These are phyloP conservation scores for Cettia cetti DNA, from an alignment of 2,113 vertebrate species.

Conservation along the genomic window DNA sequence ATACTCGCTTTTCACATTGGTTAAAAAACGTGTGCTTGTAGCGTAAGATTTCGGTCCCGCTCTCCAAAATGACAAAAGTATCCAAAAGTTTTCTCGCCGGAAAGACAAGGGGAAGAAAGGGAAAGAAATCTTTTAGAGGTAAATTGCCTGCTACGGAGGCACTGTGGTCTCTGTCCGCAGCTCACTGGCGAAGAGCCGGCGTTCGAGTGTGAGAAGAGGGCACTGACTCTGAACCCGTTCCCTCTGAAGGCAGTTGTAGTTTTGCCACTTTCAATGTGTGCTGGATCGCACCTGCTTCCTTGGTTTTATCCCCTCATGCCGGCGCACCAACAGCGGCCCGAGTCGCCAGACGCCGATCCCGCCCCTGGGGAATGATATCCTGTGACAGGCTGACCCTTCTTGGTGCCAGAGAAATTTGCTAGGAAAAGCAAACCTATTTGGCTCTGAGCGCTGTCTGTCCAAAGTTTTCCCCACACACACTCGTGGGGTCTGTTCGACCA, in stretches of 20 bases:
- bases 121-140: not conserved
- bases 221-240: not conserved
- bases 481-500: not conserved
- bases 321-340: not conserved
- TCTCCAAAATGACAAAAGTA: not conserved
- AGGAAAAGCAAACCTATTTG: not conserved
- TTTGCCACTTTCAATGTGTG: not conserved
- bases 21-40: not conserved
- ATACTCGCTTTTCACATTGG: not conserved
- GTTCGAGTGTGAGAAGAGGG: not conserved
- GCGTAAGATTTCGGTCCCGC: not conserved
- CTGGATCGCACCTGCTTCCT: no score
- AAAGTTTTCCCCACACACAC: fast-evolving
- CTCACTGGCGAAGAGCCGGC: not conserved
- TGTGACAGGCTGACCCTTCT: not conserved
- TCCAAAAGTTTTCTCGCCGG: not conserved
- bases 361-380: not conserved
- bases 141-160: not conserved
- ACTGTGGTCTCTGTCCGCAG: not conserved
- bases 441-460: no score
- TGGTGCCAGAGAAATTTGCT: not conserved
- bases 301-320: not conserved
- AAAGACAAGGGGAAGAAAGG: not conserved
- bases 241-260: not conserved
- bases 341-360: fast-evolving